These are phyloP conservation scores for Apantesis nais DNA, from an alignment of 2,888 invertebrate species.

Conservation along the genomic window DNA sequence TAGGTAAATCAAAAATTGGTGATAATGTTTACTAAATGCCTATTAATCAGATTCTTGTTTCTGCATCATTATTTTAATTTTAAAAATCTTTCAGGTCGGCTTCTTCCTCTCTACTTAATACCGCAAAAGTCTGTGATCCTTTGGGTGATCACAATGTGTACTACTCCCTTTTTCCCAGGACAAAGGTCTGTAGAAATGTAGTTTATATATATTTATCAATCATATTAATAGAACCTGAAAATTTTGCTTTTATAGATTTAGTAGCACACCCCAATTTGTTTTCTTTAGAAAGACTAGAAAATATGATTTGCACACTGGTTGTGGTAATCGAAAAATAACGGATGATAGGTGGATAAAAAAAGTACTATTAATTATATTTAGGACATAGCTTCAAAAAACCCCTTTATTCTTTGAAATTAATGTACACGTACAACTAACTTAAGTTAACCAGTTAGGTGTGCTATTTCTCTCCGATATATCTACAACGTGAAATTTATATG, in stretches of 20 bases:
- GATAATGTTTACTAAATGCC: background rate
- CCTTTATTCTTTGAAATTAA: background rate
- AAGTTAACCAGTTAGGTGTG: no score
- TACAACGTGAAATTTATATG: background rate
- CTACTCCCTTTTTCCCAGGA: slow-evolving; percentile 71
- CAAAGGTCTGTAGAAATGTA: slow-evolving; percentile 54
- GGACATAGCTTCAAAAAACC: background rate
- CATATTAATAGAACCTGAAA: background rate
- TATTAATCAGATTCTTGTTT: background rate
- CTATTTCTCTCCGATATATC: background rate
- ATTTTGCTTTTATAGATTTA: background rate
- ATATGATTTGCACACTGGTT: no score
- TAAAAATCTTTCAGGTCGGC: slow-evolving; percentile 62
- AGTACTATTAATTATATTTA: no score
- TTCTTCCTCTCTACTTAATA: slow-evolving; percentile 60
- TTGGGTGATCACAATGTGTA: slow-evolving; percentile 76
- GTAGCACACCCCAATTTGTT: no score
- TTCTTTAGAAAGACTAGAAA: no score
- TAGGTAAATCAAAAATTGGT: no score
- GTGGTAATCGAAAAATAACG: no score
- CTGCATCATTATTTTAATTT: background rate
- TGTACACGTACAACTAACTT: background rate
- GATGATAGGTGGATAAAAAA: no score
- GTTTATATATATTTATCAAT: background rate
- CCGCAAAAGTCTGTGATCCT: slow-evolving; percentile 78